These are phyloP conservation scores for Squalus acanthias DNA, from an alignment of 2,797 vertebrate species.

Conservation along the genomic window DNA sequence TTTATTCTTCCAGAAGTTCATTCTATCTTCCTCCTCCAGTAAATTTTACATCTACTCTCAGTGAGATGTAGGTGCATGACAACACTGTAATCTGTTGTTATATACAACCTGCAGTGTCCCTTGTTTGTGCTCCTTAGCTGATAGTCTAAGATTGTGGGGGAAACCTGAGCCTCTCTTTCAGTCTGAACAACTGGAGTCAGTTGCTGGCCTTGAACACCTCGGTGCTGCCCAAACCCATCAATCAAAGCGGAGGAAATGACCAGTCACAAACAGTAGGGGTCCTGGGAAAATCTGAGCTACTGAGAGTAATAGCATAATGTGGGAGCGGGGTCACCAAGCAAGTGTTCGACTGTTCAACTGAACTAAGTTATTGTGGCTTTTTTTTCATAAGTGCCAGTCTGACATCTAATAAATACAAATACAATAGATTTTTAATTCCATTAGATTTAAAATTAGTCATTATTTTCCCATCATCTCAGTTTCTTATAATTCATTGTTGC, in stretches of 20 bases:
- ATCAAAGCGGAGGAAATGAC: slow-evolving; percentile 49
- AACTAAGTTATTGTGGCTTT: background rate
- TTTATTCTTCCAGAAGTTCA: background rate
- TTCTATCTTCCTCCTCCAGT: background rate
- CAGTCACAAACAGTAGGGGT: slow-evolving; percentile 43
- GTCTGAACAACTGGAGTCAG: slow-evolving; percentile 41
- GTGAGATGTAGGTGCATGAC: background rate
- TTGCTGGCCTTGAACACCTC: slow-evolving; percentile 42
- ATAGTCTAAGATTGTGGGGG: slow-evolving; percentile 26
- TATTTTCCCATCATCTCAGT: background rate
- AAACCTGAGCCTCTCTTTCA: slow-evolving; percentile 37
- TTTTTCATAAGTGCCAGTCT: background rate
- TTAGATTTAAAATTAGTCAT: background rate
- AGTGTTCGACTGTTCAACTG: background rate
- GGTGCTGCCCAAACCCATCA: slow-evolving; percentile 47
- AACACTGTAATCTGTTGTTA: background rate
- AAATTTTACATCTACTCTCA: background rate
- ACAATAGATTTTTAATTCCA: background rate
- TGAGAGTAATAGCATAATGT: background rate
- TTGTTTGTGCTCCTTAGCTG: slow-evolving; percentile 40
- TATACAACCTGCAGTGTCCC: background rate
- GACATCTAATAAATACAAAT: background rate
- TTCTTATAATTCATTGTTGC: background rate
- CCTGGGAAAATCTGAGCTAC: slow-evolving; percentile 42
- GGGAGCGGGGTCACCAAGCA: background rate